Evolutionary conservation across 2,113 vertebrate genomes (phyloP).

Genomic region (Nothocercus nigrocapillus): DNA sequence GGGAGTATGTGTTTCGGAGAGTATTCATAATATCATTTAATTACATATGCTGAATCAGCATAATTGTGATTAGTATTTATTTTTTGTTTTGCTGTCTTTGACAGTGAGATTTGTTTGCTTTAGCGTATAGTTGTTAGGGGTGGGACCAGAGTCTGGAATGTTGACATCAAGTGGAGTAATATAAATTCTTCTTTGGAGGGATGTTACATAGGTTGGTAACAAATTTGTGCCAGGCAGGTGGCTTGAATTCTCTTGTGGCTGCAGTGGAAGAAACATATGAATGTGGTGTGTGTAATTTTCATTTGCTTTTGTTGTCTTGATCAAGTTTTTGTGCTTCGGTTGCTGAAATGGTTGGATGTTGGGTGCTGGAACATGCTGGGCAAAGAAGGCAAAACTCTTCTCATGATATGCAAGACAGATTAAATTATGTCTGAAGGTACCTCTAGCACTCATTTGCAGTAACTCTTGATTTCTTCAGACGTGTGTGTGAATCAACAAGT

Average conservation of each 20-base stretch:
- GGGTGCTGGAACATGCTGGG: neutral
- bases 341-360: neutral
- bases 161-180: neutral
- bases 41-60: neutral
- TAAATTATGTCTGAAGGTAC: neutral
- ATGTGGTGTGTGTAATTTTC: neutral
- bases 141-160: neutral
- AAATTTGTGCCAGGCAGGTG: neutral
- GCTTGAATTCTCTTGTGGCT: neutral
- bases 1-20: neutral
- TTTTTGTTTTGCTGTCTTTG: neutral
- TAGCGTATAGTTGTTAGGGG: neutral
- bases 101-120: neutral
- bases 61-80: neutral
- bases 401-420: neutral
- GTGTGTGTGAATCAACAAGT: neutral
- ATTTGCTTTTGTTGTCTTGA: neutral
- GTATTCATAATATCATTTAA: neutral
- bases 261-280: neutral
- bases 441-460: neutral
- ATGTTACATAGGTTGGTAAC: neutral
- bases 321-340: neutral
- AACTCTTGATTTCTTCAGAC: neutral
- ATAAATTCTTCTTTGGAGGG: neutral
- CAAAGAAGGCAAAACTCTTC: neutral